A percentile compares a stretch with the other conserved stretches of the same genome.
phyloP scores from a whole-genome alignment of 35 echinoderm and acorn worm species.

The Heliocidaris erythrogramma region DNA sequence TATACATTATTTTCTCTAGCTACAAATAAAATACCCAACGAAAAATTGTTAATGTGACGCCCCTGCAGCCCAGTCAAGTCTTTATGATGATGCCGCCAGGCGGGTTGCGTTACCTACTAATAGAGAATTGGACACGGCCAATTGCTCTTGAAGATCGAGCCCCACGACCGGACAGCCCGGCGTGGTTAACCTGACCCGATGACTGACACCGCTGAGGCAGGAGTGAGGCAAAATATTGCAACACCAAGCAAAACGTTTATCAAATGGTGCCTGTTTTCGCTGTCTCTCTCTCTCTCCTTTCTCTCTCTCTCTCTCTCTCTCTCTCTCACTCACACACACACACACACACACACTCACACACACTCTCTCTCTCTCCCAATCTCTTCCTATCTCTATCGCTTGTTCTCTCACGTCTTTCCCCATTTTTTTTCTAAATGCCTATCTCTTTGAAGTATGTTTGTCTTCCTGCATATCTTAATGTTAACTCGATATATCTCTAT shows the following conservation, averaged over 20 bases:
- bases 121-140: constrained; percentile 26
- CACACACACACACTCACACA: too few relatives aligned
- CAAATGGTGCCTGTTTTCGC: not conserved
- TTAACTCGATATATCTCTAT: not conserved
- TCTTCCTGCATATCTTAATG: too few relatives aligned
- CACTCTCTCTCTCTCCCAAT: too few relatives aligned
- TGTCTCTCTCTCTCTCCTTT: not conserved
- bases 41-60: not conserved
- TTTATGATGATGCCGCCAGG: not conserved
- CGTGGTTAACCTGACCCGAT: constrained; percentile 8
- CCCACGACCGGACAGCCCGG: not conserved
- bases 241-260: constrained; percentile 11
- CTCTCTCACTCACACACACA: too few relatives aligned
- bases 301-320: too few relatives aligned
- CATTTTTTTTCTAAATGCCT: not conserved
- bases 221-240: not conserved
- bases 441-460: too few relatives aligned
- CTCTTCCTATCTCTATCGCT: not conserved
- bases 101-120: constrained; percentile 37
- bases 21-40: not conserved
- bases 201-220: not conserved
- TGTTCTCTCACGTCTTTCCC: not conserved
- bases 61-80: not conserved
- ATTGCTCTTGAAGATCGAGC: constrained; percentile 31
- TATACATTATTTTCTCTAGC: too few relatives aligned